Base-by-base conservation (phyloP, 2,797 vertebrate genomes). In the Hoplostethus mediterraneus region DNA sequence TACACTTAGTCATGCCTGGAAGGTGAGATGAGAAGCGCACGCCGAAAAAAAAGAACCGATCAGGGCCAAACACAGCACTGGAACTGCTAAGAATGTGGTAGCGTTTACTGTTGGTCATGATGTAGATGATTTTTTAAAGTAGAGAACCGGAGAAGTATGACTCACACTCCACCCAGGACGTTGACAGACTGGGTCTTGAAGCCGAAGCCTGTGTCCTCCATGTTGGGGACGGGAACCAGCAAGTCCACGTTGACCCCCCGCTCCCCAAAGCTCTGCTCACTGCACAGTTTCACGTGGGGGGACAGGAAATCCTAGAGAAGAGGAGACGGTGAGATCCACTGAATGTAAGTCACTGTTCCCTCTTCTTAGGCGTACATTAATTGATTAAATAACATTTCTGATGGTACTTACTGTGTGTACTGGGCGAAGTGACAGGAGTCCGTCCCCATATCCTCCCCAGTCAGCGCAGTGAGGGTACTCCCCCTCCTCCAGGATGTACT, bases 401-500 rank as follows among this genome's bases (percentile, higher is more conserved):
- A 7, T 25, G 49, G 53, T 51, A 93, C 97, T 95, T 89, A 99
- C 98, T 0, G 95, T 88, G 74, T 94, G 48, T 38, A 98, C 9
- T 0, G 97, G 97, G 2, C 96, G 92, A 49, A 99, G 90, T 0
- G 98, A 99, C 80, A 93, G 92, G 45, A 98, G 67, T 1, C 92
- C 82, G 11, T 94, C 93, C 45, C 89, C 88, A 4, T 87, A 92
- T 30, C 95, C 97, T 13, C 96, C 97, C 98, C 98, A 99, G 13
- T 97, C 96, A 1, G 78, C 93, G 93, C 93, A 97, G 57, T 96
- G 90, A 67, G 80, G 88, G 71, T 97, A 99, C 0, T 95, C 95
- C 54, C 98, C 98, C 92, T 99, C 98, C 89, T 99, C 98, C 77
- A 99, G 91, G 85, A 98, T 82, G 86, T 97, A 99, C 85, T 99